Base-by-base conservation (phyloP, 2,888 invertebrate species). In the Leucozona laternaria region DNA sequence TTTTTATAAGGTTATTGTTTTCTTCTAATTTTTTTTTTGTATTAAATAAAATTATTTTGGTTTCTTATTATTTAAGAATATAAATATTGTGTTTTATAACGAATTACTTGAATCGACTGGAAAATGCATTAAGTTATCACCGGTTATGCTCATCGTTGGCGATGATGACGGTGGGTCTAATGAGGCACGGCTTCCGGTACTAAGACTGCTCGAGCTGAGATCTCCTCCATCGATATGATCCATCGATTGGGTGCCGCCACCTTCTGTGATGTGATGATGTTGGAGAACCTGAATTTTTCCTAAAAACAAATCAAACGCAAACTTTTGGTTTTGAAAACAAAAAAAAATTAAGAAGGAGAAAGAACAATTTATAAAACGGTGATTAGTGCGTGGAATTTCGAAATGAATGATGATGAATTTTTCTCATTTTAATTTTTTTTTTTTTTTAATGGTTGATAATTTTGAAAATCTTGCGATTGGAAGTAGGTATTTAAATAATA, bases 161-260 rank as follows among this genome's bases (percentile, higher is more conserved):
- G 95, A 95, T 77, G 91, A 91, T 57, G 92, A 90, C 60, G 95
- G 94, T 8, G 95, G 95, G 90, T 96, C 96, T 70, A 95, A 93
- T 0, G 96, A 97, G 15, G 96, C 96, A 72, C 96, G 95, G 89
- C 96, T 96, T 13, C 96, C 95, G 0, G 97, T 96, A 91, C 97
- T 97, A 90, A 97, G 96, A 92, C 97, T 97, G 92, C 97, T 97
- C 43, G 97, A 96, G 91, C 97, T 97, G 66, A 97, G 93, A 64
- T 94, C 94, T 45, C 91, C 91, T 37, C 90, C 89, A 89, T 96
- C 95, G 25, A 94, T 94, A 70, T 91, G 91, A 22, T 91, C 91
- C 88, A 95, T 90, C 89, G 95, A 95, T 78, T 89, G 88, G 37
- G 95, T 95, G 73, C 94, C 94, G 75, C 94, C 94, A 90, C 94